These are phyloP conservation scores for Pelodiscus sinensis DNA, from an alignment of 2,113 vertebrate genomes.

Conservation along the genomic window DNA sequence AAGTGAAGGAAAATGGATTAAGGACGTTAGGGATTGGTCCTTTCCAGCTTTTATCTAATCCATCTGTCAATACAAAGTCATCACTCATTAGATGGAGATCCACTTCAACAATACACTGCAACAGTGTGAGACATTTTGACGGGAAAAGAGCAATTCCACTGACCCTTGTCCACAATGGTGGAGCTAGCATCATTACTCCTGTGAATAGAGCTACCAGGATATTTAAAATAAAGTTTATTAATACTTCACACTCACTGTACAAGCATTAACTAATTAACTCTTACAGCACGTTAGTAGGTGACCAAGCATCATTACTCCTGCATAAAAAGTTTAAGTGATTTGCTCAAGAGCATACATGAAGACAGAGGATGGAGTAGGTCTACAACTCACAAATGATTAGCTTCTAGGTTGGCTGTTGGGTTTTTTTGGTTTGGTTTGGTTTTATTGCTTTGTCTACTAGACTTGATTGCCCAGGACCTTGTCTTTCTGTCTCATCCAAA, in stretches of 20 bases:
- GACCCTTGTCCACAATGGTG: not conserved
- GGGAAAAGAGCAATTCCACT: not conserved
- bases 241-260: conserved; percentile 28
- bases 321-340: not conserved
- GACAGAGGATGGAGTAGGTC: not conserved
- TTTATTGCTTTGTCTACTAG: not conserved
- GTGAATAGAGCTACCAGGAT: not conserved
- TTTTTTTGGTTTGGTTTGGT: not conserved
- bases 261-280: conserved; percentile 42
- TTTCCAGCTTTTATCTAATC: conserved; percentile 16
- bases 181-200: not conserved
- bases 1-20: conserved; percentile 6
- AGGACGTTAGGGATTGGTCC: conserved; percentile 1
- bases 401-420: not conserved
- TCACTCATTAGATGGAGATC: not conserved
- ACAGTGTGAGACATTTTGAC: conserved; percentile 28
- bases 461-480: not conserved
- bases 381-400: not conserved
- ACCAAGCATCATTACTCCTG: not conserved
- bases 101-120: not conserved
- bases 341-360: not conserved
- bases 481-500: not conserved
- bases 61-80: not conserved
- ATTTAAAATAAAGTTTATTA: conserved; percentile 11
- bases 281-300: not conserved